A percentile compares a stretch with the other conserved stretches of the same genome.
phyloP scores from a whole-genome alignment of 2,797 vertebrate genomes.

The Muscicapa comitata region DNA sequence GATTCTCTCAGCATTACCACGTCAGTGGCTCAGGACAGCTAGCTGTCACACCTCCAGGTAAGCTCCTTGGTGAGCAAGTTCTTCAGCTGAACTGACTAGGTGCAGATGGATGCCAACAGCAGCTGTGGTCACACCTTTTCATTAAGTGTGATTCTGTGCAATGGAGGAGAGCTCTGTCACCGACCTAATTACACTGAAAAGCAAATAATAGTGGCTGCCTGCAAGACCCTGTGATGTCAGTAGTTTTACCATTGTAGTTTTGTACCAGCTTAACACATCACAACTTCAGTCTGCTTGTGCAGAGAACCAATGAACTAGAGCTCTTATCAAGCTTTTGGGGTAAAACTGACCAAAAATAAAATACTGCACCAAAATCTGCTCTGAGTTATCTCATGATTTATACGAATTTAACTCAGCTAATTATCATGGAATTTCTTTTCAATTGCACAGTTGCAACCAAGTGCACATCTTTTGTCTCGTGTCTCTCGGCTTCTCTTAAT shows the following conservation, averaged over 20 bases:
- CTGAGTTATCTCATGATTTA: background rate
- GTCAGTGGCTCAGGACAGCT: background rate
- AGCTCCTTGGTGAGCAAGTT: conserved; percentile 29
- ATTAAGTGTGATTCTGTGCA: background rate
- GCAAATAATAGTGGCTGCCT: background rate
- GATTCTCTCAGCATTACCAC: background rate
- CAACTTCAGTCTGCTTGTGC: background rate
- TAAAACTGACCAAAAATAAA: background rate
- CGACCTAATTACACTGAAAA: background rate
- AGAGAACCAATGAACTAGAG: background rate
- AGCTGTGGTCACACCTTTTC: conserved; percentile 11
- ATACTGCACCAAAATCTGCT: background rate
- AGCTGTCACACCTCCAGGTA: background rate
- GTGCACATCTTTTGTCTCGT: background rate
- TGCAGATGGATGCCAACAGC: background rate
- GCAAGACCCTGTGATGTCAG: background rate
- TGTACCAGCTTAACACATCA: background rate
- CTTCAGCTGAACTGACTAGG: background rate
- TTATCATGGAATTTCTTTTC: background rate
- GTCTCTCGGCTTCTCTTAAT: background rate
- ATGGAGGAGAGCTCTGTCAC: background rate
- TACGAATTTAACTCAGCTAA: background rate
- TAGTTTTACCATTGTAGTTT: background rate
- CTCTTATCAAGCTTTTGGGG: background rate
- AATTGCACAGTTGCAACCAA: background rate